Base-by-base conservation (phyloP, 2,113 vertebrate genomes). In the Australoheros scitulus region DNA sequence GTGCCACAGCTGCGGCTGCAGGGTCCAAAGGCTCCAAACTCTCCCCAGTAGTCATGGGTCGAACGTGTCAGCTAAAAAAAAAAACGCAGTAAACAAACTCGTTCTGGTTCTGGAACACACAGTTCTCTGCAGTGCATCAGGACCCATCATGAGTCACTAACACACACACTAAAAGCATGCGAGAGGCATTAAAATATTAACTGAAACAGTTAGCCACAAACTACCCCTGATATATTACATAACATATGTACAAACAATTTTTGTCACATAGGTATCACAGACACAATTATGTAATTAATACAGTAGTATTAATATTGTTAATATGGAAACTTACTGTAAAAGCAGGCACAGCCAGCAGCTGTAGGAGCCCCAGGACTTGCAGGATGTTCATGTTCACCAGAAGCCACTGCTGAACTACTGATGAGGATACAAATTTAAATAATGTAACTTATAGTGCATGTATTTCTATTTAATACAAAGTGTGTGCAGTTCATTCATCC, bases 1-100 rank as follows among this genome's bases (percentile, higher is more conserved):
- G 88, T 94, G 26, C 95, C 95, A 75, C 95, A 96, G 74, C 92
- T 94, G 14, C 95, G 93, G 47, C 94, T 96, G 89, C 95, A 96
- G n/a, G 92, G 83, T 24, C 95, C 94, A 59, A 90, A 94, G 34
- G 92, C 76, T 56, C 93, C 93, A 60, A 93, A 95, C 61, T 94
- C 91, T 13, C 90, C 93, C 93, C 94, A 96, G 85, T 87, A 85
- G 79, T 95, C 94, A 38, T 88, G 75, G 36, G 43, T 68, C 2
- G 94, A 89, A 26, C 24, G 70, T 34, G 74, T 82, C 17, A 91
- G 13, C 94, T 94, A 74, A 11, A 65, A 65, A 70, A 65, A 70
- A 77, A 34, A 6, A 36, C n/a, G 20, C 24, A 55, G 38, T 43
- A 11, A 81, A 80, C 29, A 32, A 24, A 34, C 26, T 47, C 5